phyloP scores from a whole-genome alignment of 2,888 invertebrate genomes.

The Cosmia trapezina region DNA sequence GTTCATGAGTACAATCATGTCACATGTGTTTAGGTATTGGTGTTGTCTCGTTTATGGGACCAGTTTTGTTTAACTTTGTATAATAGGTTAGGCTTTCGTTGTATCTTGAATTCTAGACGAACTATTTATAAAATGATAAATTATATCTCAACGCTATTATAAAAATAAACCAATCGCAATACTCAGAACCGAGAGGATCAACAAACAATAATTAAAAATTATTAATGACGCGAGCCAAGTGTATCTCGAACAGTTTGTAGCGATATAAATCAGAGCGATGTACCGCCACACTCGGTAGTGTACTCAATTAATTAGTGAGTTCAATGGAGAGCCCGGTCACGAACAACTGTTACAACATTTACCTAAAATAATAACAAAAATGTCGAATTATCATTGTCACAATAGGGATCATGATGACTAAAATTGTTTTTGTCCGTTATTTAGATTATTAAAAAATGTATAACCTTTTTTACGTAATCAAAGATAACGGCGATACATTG shows the following conservation, averaged over 20 bases:
- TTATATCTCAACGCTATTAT: conserved; percentile 21
- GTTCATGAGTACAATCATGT: too few species aligned
- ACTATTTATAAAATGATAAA: conserved; percentile 40
- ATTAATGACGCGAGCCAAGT: conserved; percentile 77
- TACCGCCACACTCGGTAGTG: conserved; percentile 78
- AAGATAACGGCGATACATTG: too few species aligned
- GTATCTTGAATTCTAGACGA: not conserved
- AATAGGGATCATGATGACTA: not conserved
- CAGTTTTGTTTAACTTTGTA: conserved; percentile 11
- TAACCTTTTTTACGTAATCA: too few species aligned
- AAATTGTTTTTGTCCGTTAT: too few species aligned
- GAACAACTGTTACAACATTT: conserved; percentile 58
- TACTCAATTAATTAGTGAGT: conserved; percentile 84
- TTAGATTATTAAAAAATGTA: too few species aligned
- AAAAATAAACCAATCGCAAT: conserved; percentile 42
- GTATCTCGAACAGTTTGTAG: conserved; percentile 77
- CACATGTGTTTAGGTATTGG: too few species aligned
- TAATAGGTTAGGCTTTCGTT: not conserved
- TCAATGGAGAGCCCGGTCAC: conserved; percentile 77
- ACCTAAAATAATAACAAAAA: conserved; percentile 19
- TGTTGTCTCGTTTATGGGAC: conserved; percentile 14
- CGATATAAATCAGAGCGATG: conserved; percentile 81
- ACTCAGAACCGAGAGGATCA: conserved; percentile 61
- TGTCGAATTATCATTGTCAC: not conserved
- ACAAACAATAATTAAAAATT: conserved; percentile 79